Base-by-base conservation (phyloP, 2,888 invertebrate species). In the Alviniconcha strummeri region DNA sequence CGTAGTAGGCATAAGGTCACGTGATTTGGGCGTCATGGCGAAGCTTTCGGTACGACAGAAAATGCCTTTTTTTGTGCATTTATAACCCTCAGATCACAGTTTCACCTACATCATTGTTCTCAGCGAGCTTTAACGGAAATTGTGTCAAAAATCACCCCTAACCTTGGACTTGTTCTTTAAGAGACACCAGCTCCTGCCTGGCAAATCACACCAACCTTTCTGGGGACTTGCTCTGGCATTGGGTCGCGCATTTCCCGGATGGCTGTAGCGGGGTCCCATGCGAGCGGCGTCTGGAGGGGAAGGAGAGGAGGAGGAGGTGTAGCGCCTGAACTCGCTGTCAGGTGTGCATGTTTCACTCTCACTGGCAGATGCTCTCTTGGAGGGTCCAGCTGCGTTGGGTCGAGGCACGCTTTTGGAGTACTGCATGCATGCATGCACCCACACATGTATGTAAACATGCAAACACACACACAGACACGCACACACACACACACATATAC, bases 241-340 rank as follows among this genome's bases (percentile, higher is more conserved):
- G n/a, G 76, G 76, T n/a, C 76, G 76, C 17, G 19, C 19, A 56
- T 77, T 77, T 17, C 57, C 76, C 6, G 69, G 17, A 3, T 55
- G 69, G 17, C 36, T 69, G 57, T 52, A 67, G 69, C 19, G 19
- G 60, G 57, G n/a, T 13, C 77, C 60, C 77, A 52, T 71, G 80
- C 64, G 84, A 72, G 76, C 72, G 77, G 81, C 75, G 71, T 36
- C 36, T 36, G 36, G 15, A 55, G 74, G 64, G 5, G 69, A 64
- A 64, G 19, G 78, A 77, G 74, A 64, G 55, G 60, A 55, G 7
- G 72, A 83, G 52, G 74, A 77, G n/a, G 71, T 17, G 19, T 36
- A 36, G 36, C 56, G 3, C 54, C 52, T 52, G 11, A 11, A 19
- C 57, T 55, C 80, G 9, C 17, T 15, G n/a, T 77, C 19, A 11